Percentiles rank a stretch among this genome's conserved stretches.
These are phyloP conservation scores for Drosophila ustulata DNA, from an alignment of 2,888 invertebrate species.

Conservation along the genomic window DNA sequence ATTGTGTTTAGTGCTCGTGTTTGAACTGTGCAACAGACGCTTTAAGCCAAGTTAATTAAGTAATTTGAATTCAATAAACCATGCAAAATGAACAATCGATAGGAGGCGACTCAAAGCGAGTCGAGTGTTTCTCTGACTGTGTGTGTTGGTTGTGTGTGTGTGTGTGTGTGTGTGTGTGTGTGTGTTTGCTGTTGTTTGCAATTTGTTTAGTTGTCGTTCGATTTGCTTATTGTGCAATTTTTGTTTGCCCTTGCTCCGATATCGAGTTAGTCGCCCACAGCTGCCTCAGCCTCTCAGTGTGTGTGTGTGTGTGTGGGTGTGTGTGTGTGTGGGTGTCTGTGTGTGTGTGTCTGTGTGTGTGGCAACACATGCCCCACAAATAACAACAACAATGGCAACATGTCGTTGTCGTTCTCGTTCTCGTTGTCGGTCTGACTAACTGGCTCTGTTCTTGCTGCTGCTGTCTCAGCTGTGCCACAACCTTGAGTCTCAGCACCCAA, in stretches of 20 bases:
- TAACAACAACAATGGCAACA: constrained; percentile 23
- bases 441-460: constrained; percentile 43
- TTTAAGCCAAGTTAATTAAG: constrained; percentile 32
- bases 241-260: constrained; percentile 65
- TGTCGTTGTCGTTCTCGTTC: too few species aligned
- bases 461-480: constrained; percentile 60
- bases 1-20: not conserved
- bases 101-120: not conserved
- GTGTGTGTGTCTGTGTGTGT: constrained; percentile 11
- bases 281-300: not conserved
- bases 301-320: not conserved
- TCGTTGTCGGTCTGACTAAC: constrained; percentile 29
- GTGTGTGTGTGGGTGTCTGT: not conserved
- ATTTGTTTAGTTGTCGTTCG: constrained; percentile 53
- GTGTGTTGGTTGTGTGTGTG: not conserved
- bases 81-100: constrained; percentile 34
- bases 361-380: constrained; percentile 37
- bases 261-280: constrained; percentile 25
- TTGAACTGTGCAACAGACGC: constrained; percentile 14
- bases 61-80: constrained; percentile 34
- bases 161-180: constrained; percentile 1
- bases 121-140: not conserved
- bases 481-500: constrained; percentile 49
- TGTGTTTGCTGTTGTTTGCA: constrained; percentile 28
- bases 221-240: constrained; percentile 63